Evolutionary conservation across 2,113 vertebrate genomes (phyloP).

Genomic region (Struthidea cinerea): DNA sequence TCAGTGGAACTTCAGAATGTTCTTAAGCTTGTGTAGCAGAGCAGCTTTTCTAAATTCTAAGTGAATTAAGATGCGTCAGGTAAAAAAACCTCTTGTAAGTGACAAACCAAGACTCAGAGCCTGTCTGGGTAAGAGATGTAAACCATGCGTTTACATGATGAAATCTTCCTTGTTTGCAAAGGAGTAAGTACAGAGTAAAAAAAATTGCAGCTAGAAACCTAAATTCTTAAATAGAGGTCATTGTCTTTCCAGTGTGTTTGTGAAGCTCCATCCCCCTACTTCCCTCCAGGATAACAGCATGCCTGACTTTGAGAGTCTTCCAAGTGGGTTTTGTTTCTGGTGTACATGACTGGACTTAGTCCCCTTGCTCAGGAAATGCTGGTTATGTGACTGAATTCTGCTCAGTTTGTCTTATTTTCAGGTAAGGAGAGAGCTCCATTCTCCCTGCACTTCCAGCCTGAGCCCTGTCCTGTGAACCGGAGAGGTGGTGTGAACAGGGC

Average conservation of each 20-base stretch:
- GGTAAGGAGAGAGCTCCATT: rapidly evolving
- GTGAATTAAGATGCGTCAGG: background rate
- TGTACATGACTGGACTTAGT: background rate
- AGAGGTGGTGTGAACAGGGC: background rate
- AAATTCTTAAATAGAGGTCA: background rate
- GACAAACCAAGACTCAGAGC: background rate
- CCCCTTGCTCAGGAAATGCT: background rate
- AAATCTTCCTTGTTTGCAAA: background rate
- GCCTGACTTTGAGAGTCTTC: background rate
- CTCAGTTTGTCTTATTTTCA: background rate
- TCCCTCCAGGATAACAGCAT: background rate
- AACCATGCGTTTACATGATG: rapidly evolving
- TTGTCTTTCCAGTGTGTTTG: background rate
- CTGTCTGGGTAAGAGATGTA: background rate
- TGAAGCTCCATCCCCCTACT: background rate
- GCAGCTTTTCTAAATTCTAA: background rate
- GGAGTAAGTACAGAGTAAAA: background rate
- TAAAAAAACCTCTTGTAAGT: background rate
- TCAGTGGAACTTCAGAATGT: background rate
- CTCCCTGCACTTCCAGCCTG: background rate
- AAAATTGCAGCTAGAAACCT: background rate
- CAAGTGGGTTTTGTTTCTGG: background rate
- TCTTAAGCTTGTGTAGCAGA: background rate
- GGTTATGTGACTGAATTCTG: background rate
- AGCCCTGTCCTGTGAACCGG: background rate